These are phyloP conservation scores for Cremastinae sp. DNA, from an alignment of 2,888 invertebrate genomes.

Conservation along the genomic window DNA sequence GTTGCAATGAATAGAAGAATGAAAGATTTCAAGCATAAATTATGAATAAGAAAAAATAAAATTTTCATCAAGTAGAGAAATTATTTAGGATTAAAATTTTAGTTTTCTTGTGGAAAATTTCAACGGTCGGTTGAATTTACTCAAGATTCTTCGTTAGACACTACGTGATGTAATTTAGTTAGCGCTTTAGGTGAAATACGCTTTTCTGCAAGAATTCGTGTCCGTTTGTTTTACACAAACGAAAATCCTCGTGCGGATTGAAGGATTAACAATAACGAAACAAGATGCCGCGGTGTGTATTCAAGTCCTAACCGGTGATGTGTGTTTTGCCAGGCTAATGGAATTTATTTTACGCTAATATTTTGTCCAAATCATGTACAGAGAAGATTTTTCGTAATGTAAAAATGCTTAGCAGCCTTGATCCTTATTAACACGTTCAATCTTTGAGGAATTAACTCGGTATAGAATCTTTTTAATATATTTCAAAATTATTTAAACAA, in stretches of 20 bases:
- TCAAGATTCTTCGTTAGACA: not conserved
- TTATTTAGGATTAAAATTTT: not conserved
- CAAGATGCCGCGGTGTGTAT: slow-evolving; percentile 10
- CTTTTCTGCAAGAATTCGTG: not conserved
- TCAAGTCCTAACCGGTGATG: slow-evolving; percentile 2
- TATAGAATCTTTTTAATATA: no score
- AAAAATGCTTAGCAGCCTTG: slow-evolving; percentile 2
- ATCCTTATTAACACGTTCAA: slow-evolving; percentile 10
- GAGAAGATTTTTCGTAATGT: slow-evolving; percentile 11
- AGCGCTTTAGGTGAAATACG: not conserved
- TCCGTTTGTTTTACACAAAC: not conserved
- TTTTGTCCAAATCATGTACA: slow-evolving; percentile 39
- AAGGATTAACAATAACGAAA: not conserved
- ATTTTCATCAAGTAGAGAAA: not conserved
- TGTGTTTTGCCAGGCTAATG: slow-evolving; percentile 6
- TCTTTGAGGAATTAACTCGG: no score
- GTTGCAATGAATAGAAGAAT: no score
- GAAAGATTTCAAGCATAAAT: no score
- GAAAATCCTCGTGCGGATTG: not conserved
- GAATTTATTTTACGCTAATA: slow-evolving; percentile 34
- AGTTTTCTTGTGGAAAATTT: not conserved
- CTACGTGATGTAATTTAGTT: slow-evolving; percentile 23
- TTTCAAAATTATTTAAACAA: no score
- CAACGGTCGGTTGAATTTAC: not conserved
- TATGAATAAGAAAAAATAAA: no score